Base-by-base conservation (phyloP, 2,797 vertebrate genomes). In the Syngnathus acus region DNA sequence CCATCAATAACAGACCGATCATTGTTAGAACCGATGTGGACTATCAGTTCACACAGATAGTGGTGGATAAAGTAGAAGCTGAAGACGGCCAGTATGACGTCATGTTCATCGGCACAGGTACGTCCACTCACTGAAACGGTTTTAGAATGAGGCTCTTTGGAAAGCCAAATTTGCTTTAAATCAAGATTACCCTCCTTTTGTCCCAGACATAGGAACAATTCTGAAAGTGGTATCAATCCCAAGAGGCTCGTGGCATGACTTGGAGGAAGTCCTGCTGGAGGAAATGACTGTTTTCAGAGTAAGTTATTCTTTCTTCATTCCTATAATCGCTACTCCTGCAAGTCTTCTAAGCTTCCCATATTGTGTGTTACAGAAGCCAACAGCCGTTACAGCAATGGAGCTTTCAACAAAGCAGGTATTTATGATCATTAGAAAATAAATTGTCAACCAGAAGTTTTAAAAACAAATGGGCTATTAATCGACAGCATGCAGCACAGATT, bases 21-120 rank as follows among this genome's bases (percentile, higher is more conserved):
- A 95, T 99, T 77, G 94, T 97, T 70, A 98, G 96, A 88, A 98
- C 95, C 0, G 96, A 99, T 0, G 94, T 98, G 67, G 96, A 96
- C 86, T 98, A 98, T 78, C 97, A 98, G 81, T 99, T 99, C 84
- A 96, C 95, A 1, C 96, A 98, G 83, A 95, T 99, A 40, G 96
- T 98, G 51, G 96, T 99, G 54, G 97, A 99, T 82, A 91, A 94
- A 73, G 97, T 98, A 0, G 97, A 99, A 3, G 97, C 97, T 53
- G 97, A 99, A 68, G 97, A 99, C 8, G 97, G 97, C 16, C 95
- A 95, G 8, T 99, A 99, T 13, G 96, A 99, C 0, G 97, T 99
- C 70, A 96, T 99, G 95, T 99, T 99, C 85, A 99, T 99, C 23
- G 97, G 96, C 84, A 99, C 97, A 91, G 97, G 97, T 99, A 79